Evolutionary conservation across 2,888 invertebrate genomes (phyloP), one percentile per base, ranked within the genome.

Genomic region (Brenthis hecate): DNA sequence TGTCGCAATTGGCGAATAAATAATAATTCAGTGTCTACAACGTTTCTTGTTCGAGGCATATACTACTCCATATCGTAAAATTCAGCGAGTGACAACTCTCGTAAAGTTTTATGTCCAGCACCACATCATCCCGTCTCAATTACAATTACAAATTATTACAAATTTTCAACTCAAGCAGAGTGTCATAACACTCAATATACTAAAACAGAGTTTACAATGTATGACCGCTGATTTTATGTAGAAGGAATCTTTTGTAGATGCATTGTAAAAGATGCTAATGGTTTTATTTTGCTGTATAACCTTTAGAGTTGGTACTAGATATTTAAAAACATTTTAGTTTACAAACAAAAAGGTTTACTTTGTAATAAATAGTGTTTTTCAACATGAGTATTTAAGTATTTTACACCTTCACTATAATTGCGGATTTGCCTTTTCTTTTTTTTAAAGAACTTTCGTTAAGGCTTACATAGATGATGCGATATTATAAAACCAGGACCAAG

Each of bases 121-220:
- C 83, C 78, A 84, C 82, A 84, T 80, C 84, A 84, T 81, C 81
- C 81, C 83, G 81, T 84, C 88, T 86, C 89, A 87, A 92, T 92
- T 91, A 91, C 88, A 92, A 91, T 91, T 88, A 91, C 91, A 91
- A 91, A 91, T 91, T 88, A 89, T 87, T 88, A 87, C 86, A 87
- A 88, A 90, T 87, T 85, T 86, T 83, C 85, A 85, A 82, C 80
- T 76, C 75, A 70, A 77, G 72, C 74, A 76, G 75, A 84, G 81
- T 82, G 83, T 84, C 81, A 79, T 81, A 78, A 83, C 79, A 67
- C 66, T 66, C 78, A 77, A 81, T 82, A 83, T 81, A 80, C 75
- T 78, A 81, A 83, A 81, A 71, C 78, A 72, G 75, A 71, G 77
- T 75, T 78, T 84, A 85, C 85, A 85, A 84, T 83, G 84, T 86